Evolutionary conservation across 2,113 vertebrate genomes (phyloP).

Genomic region (Loxodonta africana): DNA sequence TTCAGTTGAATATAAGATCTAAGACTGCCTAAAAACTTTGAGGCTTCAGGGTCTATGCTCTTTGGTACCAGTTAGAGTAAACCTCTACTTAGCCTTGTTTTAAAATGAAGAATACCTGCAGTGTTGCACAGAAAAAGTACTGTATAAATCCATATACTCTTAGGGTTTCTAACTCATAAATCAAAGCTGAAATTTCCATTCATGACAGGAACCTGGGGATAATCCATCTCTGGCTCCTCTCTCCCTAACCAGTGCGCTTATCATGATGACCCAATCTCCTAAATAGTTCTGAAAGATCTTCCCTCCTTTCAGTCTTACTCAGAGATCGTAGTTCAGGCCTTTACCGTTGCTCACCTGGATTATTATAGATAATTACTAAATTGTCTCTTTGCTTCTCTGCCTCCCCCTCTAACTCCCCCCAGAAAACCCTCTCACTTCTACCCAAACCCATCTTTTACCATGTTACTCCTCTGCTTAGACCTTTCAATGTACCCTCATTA

Average conservation of each 20-base stretch:
- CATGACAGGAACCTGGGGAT: neutral
- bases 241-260: neutral
- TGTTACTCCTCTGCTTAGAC: neutral
- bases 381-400: neutral
- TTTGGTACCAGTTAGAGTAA: neutral
- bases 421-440: neutral
- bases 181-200: conserved; percentile 28
- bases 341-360: neutral
- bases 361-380: conserved; percentile 30
- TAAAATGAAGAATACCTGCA: conserved; percentile 33
- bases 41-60: neutral
- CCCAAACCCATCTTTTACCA: neutral
- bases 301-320: neutral
- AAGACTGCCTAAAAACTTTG: neutral
- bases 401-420: neutral
- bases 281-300: neutral
- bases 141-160: neutral
- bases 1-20: neutral
- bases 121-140: neutral
- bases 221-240: neutral
- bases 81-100: neutral
- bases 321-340: neutral
- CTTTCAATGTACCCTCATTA: neutral
- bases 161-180: neutral
- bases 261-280: neutral